Conservation (phyloP, 2,888 invertebrate genomes). For the Athripsodes cinereus region DNA sequence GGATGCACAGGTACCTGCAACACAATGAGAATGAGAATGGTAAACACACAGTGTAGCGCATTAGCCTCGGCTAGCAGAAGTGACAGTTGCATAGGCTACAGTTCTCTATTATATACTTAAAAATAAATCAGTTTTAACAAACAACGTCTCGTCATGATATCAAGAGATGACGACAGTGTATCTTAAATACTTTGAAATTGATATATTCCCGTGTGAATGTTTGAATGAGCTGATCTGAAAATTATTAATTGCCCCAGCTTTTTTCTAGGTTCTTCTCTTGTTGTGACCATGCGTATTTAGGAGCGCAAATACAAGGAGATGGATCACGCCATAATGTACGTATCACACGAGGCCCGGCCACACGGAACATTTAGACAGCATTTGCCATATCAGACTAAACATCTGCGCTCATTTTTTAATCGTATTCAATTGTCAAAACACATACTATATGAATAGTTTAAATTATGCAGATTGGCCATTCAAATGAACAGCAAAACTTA, state of each 20-base stretch:
- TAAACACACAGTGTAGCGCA: slow-evolving; percentile 15
- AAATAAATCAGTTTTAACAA: neutral
- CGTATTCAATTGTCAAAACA: no score
- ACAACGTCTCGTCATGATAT: neutral
- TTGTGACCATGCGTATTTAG: slow-evolving; percentile 29
- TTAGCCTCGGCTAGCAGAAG: slow-evolving; percentile 13
- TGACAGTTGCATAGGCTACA: neutral
- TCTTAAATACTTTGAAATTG: neutral
- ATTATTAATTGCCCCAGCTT: slow-evolving; percentile 58
- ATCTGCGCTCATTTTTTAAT: no score
- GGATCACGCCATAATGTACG: slow-evolving; percentile 41
- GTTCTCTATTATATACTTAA: neutral
- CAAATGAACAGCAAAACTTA: no score
- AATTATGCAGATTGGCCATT: no score
- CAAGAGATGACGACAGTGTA: neutral
- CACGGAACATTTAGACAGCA: slow-evolving; percentile 28
- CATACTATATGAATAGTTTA: no score
- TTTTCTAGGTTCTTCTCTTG: slow-evolving; percentile 50
- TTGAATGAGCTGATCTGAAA: slow-evolving; percentile 46
- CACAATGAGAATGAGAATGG: slow-evolving; percentile 16
- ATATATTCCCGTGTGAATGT: slow-evolving; percentile 37
- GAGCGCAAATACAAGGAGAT: slow-evolving; percentile 38
- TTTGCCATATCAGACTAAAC: no score
- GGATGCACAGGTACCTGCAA: slow-evolving; percentile 25
- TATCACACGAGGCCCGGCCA: slow-evolving; percentile 38